phyloP scores from a whole-genome alignment of 1,140 invertebrate genomes.

The Chironomus tepperi region DNA sequence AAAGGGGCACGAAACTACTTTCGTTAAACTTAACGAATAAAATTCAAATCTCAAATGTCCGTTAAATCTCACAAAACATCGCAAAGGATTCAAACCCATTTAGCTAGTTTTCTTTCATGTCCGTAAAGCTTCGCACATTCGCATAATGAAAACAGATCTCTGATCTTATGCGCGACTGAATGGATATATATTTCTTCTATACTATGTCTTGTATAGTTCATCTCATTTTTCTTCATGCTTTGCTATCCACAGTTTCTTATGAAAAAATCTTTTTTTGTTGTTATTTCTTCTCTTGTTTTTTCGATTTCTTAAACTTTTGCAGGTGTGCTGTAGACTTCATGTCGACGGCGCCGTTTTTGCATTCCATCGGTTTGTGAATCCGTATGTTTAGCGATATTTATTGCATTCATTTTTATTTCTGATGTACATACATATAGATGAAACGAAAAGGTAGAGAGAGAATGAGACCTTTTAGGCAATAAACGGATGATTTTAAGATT shows the following conservation, averaged over 20 bases:
- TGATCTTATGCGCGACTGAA: neutral
- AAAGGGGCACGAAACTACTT: too few relatives aligned
- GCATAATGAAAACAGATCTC: neutral
- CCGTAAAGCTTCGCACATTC: neutral
- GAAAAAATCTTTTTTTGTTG: neutral
- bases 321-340: conserved; percentile 18
- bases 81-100: too few relatives aligned
- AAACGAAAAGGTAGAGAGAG: neutral
- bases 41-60: too few relatives aligned
- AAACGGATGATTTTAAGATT: neutral
- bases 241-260: neutral
- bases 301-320: conserved; percentile 18
- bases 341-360: conserved; percentile 13
- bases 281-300: neutral
- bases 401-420: neutral
- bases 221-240: neutral
- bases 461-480: neutral
- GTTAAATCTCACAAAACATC: too few relatives aligned
- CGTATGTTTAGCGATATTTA: neutral
- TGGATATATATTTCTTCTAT: neutral
- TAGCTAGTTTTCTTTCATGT: too few relatives aligned
- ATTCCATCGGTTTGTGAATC: conserved; percentile 19
- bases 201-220: neutral
- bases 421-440: too few relatives aligned
- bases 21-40: too few relatives aligned